phyloP scores from a whole-genome alignment of 2,113 vertebrate genomes.

The Siniperca knerii region DNA sequence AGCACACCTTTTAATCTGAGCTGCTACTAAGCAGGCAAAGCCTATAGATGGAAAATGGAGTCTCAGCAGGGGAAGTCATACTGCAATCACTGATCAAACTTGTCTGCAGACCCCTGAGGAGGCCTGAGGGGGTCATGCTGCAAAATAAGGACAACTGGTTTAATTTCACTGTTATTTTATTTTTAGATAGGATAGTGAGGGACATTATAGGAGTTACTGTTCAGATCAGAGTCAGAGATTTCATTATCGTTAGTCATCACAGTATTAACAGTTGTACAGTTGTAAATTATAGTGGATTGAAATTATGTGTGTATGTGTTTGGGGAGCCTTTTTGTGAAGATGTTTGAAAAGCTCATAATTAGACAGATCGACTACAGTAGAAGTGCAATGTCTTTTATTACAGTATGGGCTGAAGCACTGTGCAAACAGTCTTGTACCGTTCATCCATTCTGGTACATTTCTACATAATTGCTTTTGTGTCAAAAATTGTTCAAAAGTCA shows the following conservation, averaged over 20 bases:
- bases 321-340: not conserved
- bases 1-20: slow-evolving; percentile 54
- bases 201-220: not conserved
- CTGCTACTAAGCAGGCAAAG: slow-evolving; percentile 39
- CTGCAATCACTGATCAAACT: slow-evolving; percentile 67
- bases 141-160: slow-evolving; percentile 47
- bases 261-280: not conserved
- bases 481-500: slow-evolving; percentile 46
- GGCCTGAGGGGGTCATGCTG: slow-evolving; percentile 42
- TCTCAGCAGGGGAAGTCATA: slow-evolving; percentile 54
- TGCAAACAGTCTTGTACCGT: slow-evolving; percentile 5
- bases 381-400: not conserved
- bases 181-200: slow-evolving; percentile 13
- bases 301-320: not conserved
- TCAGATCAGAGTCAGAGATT: slow-evolving; percentile 24
- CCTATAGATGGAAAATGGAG: slow-evolving; percentile 46
- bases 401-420: slow-evolving; percentile 10
- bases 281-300: not conserved
- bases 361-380: not conserved
- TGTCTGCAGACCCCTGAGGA: slow-evolving; percentile 46
- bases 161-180: slow-evolving; percentile 29
- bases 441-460: slow-evolving; percentile 30
- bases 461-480: slow-evolving; percentile 34
- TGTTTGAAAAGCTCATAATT: slow-evolving; percentile 5
- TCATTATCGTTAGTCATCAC: slow-evolving; percentile 5